Base-by-base conservation (phyloP, 2,888 invertebrate genomes). In the Platycheirus rosarum region DNA sequence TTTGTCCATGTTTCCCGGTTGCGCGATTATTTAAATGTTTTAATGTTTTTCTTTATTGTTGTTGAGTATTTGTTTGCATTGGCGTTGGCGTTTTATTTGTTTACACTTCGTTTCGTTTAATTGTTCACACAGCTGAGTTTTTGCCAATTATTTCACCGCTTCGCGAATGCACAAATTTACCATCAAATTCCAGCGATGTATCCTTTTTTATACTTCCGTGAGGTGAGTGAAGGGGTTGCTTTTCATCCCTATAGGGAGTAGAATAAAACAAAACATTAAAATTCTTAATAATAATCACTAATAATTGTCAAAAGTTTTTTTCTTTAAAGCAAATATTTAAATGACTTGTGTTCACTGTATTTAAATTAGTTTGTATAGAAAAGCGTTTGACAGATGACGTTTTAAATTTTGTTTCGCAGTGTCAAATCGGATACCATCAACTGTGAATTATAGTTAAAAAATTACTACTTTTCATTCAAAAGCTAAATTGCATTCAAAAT, bases 81-180 rank as follows among this genome's bases (percentile, higher is more conserved):
- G 68, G 29, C 26, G n/a, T 51, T n/a, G n/a, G n/a, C n/a, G n/a
- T n/a, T n/a, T 42, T 48, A 9, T 53, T 14, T 63, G 20, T 26
- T n/a, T 35, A 14, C 23, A 11, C 40, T 60, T 5, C 20, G 11
- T n/a, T 35, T 51, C 0, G 3, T 49, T 77, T 57, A 68, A 69
- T 63, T 74, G 65, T 85, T 90, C 88, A 91, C 68, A 97, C 97
- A 65, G 96, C 96, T n/a, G 97, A 97, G 90, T 97, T 96, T 91
- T 97, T 96, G 86, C 96, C 96, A 87, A 96, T 95, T 86, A 96
- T 94, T 86, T 94, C 95, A 78, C 96, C 95, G 75, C 96, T 95
- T 88, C 95, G 95, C 44, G 96, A 95, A 87, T 95, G 94, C 35
- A 95, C 96, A 86, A 95, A 93, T 87, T 94, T 94, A 3, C 96